Evolutionary conservation across 37 sponge, comb jelly and placozoan genomes (phyloP), one percentile per base, ranked within the genome.

Genomic region (Geodia barretti): DNA sequence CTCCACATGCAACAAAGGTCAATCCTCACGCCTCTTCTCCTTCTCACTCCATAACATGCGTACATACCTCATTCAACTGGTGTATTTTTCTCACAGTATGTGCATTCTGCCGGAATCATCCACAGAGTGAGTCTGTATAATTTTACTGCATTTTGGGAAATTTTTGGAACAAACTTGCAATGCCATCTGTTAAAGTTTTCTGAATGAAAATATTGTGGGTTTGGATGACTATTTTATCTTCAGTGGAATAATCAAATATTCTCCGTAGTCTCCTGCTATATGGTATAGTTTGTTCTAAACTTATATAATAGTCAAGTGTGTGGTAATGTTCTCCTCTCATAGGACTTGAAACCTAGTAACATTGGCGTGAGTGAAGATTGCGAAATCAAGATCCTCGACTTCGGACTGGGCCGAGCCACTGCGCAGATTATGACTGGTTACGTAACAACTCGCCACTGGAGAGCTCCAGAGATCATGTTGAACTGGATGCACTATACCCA

Each of bases 381-480:
- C 21, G 83, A 83, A 21, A 62, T 83, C 23, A 75, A 84, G 81
- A 87, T 87, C 70, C 76, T 87, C 7, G 87, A 87, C 70, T 80
- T 87, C 80, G 87, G 87, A 0, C 70, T 87, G 41, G 87, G 77
- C 26, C 59, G 87, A 19, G 41, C 36, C 14, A 80, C 39, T 37
- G 80, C 32, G 17, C 71, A 80, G 17, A 39, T 66, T 28, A 87
- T 87, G 87, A 87, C 87, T 28, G 87, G 87, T 62, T 87, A 87
- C 67, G 81, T 87, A 3, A 75, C 68, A 4, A 87, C 87, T 2
- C 58, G 87, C 3, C 75, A 80, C 42, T 87, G 87, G 87, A 73
- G 87, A 28, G 87, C 87, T 7, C 87, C 87, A 14, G 87, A 87
- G 41, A 39, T 87, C 68, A 68, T 87, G 76, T 76, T 87, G 32